Evolutionary conservation across 2,888 invertebrate genomes (phyloP).

Genomic region (Scrobipalpa atriplicella): DNA sequence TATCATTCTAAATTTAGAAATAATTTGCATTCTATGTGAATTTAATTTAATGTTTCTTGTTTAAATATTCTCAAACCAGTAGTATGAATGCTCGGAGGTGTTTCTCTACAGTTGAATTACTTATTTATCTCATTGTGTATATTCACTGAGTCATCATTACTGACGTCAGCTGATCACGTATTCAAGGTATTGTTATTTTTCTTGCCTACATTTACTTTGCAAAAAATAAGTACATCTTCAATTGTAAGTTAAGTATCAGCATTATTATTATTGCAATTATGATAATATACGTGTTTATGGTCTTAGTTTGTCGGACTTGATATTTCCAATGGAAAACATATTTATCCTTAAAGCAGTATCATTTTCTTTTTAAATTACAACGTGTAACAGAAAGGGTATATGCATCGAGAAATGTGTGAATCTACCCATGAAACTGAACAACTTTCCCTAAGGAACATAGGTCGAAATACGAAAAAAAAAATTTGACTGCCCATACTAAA

Average conservation of each 20-base stretch:
- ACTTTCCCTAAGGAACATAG: too few relatives aligned
- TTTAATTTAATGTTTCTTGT: not conserved
- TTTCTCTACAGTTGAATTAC: conserved; percentile 19
- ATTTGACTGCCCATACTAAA: too few relatives aligned
- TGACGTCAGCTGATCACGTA: conserved; percentile 18
- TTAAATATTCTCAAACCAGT: conserved; percentile 4
- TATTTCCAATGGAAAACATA: too few relatives aligned
- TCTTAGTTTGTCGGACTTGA: not conserved
- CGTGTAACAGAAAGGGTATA: too few relatives aligned
- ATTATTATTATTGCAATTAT: not conserved
- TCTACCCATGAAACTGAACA: too few relatives aligned
- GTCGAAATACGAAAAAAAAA: too few relatives aligned
- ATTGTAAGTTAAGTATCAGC: not conserved
- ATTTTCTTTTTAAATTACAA: too few relatives aligned
- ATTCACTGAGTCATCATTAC: conserved; percentile 21
- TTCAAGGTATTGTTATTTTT: conserved; percentile 15
- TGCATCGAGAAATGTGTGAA: too few relatives aligned
- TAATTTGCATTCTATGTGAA: not conserved
- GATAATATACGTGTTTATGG: not conserved
- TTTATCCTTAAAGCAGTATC: too few relatives aligned
- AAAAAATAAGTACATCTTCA: not conserved
- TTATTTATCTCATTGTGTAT: conserved; percentile 22
- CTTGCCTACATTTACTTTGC: conserved; percentile 10
- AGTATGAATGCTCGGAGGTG: not conserved
- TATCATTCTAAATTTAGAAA: not conserved